Evolutionary conservation across 1,140 invertebrate genomes (phyloP).

Genomic region (Heliconius melpomene): DNA sequence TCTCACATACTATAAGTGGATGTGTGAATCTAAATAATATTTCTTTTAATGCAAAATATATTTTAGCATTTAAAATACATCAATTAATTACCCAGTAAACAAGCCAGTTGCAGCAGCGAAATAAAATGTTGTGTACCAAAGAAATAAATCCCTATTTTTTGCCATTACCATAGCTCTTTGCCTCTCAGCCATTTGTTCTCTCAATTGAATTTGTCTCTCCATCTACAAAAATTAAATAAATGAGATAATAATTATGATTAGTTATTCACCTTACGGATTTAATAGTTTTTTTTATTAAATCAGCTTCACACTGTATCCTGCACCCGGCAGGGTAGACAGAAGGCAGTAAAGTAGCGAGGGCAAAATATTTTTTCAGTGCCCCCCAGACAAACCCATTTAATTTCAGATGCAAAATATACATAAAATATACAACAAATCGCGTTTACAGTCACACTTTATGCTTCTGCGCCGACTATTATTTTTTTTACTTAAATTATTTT

Average conservation of each 20-base stretch:
- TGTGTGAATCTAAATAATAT: no score
- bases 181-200: conserved; percentile 89
- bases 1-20: no score
- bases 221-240: conserved; percentile 49
- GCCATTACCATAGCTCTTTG: conserved; percentile 88
- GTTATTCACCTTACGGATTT: no score
- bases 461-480: background rate
- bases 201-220: conserved; percentile 87
- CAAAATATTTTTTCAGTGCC: no score
- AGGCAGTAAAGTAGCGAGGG: no score
- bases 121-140: conserved; percentile 88
- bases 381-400: no score
- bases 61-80: no score
- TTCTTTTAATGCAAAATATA: no score
- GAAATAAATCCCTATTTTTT: conserved; percentile 85
- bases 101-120: conserved; percentile 81
- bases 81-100: conserved; percentile 81
- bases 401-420: no score
- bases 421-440: no score
- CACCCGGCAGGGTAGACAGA: no score
- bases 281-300: background rate
- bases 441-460: no score
- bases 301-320: background rate
- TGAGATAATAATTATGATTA: background rate
- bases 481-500: background rate